A percentile compares a stretch with the other conserved stretches of the same genome.
These are phyloP conservation scores for Danionella cerebrum DNA, from an alignment of 2,113 vertebrate species.

Conservation along the genomic window DNA sequence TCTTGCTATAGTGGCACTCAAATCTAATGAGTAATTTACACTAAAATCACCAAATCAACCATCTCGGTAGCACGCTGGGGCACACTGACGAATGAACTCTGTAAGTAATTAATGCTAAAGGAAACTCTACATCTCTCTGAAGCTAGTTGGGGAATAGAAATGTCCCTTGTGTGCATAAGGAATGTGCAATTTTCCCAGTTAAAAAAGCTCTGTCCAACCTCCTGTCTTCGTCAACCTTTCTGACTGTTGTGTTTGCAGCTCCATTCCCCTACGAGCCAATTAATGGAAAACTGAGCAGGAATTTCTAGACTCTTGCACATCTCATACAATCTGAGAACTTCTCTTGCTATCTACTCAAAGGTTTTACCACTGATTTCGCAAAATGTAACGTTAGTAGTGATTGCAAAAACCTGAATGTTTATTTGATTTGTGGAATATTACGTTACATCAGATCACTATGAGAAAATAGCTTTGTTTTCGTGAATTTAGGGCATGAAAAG, in stretches of 20 bases:
- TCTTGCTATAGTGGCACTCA: conserved; percentile 21
- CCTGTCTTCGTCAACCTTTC: conserved; percentile 64
- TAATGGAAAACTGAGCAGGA: conserved; percentile 58
- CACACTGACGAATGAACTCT: conserved; percentile 34
- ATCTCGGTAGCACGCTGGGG: background rate
- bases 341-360: conserved; percentile 51
- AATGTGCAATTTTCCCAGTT: conserved; percentile 52
- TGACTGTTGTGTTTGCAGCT: conserved; percentile 50
- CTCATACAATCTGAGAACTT: conserved; percentile 50
- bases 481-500: conserved; percentile 48
- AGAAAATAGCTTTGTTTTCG: conserved; percentile 26
- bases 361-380: conserved; percentile 48
- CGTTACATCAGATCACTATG: conserved; percentile 39
- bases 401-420: too few relatives aligned
- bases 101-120: conserved; percentile 48
- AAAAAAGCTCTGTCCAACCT: conserved; percentile 57
- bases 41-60: conserved; percentile 15
- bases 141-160: conserved; percentile 33
- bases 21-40: conserved; percentile 35
- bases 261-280: conserved; percentile 61
- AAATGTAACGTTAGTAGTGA: conserved; percentile 68
- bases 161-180: conserved; percentile 31
- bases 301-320: conserved; percentile 50
- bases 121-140: conserved; percentile 41
- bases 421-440: conserved; percentile 48